Evolutionary conservation across 2,888 invertebrate species (phyloP), one percentile per base, ranked within the genome.

Genomic region (Thera obeliscata): DNA sequence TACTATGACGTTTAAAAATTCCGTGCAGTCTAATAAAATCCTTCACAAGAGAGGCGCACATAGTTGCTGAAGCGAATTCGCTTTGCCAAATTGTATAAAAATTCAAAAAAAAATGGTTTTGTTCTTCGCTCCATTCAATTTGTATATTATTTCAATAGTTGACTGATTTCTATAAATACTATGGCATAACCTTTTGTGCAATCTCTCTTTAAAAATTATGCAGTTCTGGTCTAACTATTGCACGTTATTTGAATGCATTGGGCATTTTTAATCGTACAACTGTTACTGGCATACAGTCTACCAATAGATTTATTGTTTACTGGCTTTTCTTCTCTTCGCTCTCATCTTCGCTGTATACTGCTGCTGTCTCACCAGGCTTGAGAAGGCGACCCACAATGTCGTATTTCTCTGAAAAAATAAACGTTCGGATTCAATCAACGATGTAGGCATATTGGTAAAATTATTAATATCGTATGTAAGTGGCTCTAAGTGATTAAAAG

Each of bases 381-480:
- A 93, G 78, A 0, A 93, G 85, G 52, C 83, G 84, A 2, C 93
- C 93, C 1, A 93, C 93, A 57, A 93, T 89, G 76, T 92, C 91
- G 74, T 93, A 93, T 81, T 91, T 92, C 74, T 91, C 93, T 93
- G 89, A 49, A 90, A 91, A 76, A 61, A 61, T 8, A 70, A 36
- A 54, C 2, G 46, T 41, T 38, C 12, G 7, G 2, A 46, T 46
- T 46, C 8, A 8, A 46, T 8, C 9, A 2, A 46, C 9, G 43
- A 9, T 41, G 6, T 41, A 41, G 41, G 5, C 3, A 7, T 38
- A 38, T 6, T 38, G 38, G 38, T 6, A 38, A 6, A 22, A 22
- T 22, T 22, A 22, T 22, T 22, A 1, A 22, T 22, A 22, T 22
- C 0, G 22, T 22, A 22, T 22, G 22, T 22, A 22, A 22, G 22